Base-by-base conservation (phyloP, 2,797 vertebrate species). In the Perdix hodgsoniae region DNA sequence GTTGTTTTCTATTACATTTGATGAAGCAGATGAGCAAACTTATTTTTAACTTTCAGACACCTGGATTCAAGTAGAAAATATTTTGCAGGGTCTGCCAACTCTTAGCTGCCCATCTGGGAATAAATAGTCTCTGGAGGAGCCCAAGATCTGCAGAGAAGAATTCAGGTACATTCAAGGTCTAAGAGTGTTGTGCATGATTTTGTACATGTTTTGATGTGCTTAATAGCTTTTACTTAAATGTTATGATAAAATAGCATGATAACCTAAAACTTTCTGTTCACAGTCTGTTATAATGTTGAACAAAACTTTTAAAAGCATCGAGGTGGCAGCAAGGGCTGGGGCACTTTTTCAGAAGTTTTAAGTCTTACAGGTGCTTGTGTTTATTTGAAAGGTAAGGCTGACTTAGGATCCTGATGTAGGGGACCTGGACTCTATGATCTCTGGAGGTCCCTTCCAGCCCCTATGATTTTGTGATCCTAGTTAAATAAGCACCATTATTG, bases 101-200 rank as follows among this genome's bases (percentile, higher is more conserved):
- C 83, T 67, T 67, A 76, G 39, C 71, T 90, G 33, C 56, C 60
- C 24, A 15, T 42, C 45, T 64, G 72, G 24, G 70, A 83, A 74
- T 24, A 70, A 67, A n/a, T 3, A 59, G 14, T 42, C 66, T 57
- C 24, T 87, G 69, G 81, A 88, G 16, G 10, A 47, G 57, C 26
- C 11, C 66, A 79, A 74, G 77, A 93, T 26, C 80, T 60, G 67
- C 67, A 89, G 50, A 74, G 59, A 60, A 91, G 42, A 69, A 67
- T n/a, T 91, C 91, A 95, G 94, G 91, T 96, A 94, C 71, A 52
- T 6, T 78, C 19, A 31, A 5, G 16, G 70, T 88, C 72, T 56
- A 57, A 84, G 50, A 75, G 45, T 29, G 9, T 73, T 67, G 5
- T 52, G 31, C 10, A 11, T 85, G 77, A 47, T 9, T 19, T 56